Conservation (phyloP, 2,888 invertebrate species). For the Chironomus riparius region DNA sequence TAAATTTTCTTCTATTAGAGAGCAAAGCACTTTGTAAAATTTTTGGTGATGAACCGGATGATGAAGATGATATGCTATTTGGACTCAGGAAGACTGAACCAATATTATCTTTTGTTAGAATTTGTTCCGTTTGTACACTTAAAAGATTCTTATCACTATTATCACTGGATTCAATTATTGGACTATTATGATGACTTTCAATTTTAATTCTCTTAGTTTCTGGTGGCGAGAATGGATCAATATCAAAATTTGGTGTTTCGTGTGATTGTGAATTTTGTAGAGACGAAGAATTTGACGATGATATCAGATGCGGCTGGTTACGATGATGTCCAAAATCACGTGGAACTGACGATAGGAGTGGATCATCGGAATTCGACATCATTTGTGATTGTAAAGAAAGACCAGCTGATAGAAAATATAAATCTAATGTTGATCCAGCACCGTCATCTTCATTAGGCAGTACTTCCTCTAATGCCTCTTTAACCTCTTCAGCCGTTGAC, state of each 20-base stretch:
- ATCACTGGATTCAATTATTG: slow-evolving; percentile 32
- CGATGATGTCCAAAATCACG: slow-evolving; percentile 55
- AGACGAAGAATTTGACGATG: too few relatives aligned
- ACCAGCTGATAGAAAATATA: slow-evolving; percentile 40
- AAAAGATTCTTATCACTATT: slow-evolving; percentile 34
- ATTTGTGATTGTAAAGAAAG: slow-evolving; percentile 65
- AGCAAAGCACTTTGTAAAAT: slow-evolving; percentile 12
- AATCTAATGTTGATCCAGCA: slow-evolving; percentile 42
- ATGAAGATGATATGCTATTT: slow-evolving; percentile 57
- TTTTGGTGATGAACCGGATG: slow-evolving; percentile 49
- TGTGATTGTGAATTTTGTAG: slow-evolving; percentile 33
- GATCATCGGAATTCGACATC: slow-evolving; percentile 83
- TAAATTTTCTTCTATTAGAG: neutral
- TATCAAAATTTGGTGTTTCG: slow-evolving; percentile 29
- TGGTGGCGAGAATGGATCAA: slow-evolving; percentile 40
- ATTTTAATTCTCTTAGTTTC: slow-evolving; percentile 30
- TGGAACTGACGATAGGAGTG: slow-evolving; percentile 71
- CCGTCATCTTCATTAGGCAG: slow-evolving; percentile 63
- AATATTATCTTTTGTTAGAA: slow-evolving; percentile 49
- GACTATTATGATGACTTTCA: slow-evolving; percentile 28
- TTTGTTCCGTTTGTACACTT: slow-evolving; percentile 36
- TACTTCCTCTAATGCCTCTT: slow-evolving; percentile 76
- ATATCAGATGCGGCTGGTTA: slow-evolving; percentile 33
- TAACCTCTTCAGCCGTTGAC: slow-evolving; percentile 79
- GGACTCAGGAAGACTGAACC: slow-evolving; percentile 62